A percentile compares a stretch with the other conserved stretches of the same genome.
These are phyloP conservation scores for Apeira syringaria DNA, from an alignment of 2,888 invertebrate genomes.

Conservation along the genomic window DNA sequence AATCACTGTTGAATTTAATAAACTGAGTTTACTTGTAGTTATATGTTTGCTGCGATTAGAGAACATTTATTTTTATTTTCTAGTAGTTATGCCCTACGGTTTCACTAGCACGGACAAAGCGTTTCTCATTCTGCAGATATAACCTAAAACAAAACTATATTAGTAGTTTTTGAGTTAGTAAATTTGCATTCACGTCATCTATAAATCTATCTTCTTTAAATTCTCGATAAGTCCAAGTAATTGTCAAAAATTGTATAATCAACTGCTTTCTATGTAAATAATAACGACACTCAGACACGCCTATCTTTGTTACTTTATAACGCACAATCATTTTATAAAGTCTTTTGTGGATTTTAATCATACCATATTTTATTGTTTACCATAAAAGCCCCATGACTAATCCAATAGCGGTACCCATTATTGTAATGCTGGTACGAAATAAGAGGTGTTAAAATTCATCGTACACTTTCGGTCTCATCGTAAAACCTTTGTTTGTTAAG, in stretches of 20 bases:
- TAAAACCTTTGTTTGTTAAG: slow-evolving; percentile 59
- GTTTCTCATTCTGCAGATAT: no score
- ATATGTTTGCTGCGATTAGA: no score
- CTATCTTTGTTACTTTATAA: slow-evolving; percentile 20
- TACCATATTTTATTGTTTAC: slow-evolving; percentile 24
- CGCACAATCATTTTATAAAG: slow-evolving; percentile 20
- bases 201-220: no score
- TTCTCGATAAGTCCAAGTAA: no score
- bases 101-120: no score
- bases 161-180: no score
- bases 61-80: no score
- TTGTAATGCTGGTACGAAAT: slow-evolving; percentile 35
- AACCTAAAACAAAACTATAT: no score
- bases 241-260: neutral
- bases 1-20: no score
- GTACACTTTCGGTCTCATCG: slow-evolving; percentile 61
- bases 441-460: slow-evolving; percentile 63
- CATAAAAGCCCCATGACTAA: slow-evolving; percentile 28
- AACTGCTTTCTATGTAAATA: slow-evolving; percentile 17
- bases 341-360: slow-evolving; percentile 24
- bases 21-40: no score
- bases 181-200: no score
- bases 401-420: slow-evolving; percentile 24
- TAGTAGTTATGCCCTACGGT: no score
- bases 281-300: slow-evolving; percentile 12